These are phyloP conservation scores for Tethya wilhelma DNA, from an alignment of 37 sponge, comb jelly and placozoan species.

Conservation along the genomic window DNA sequence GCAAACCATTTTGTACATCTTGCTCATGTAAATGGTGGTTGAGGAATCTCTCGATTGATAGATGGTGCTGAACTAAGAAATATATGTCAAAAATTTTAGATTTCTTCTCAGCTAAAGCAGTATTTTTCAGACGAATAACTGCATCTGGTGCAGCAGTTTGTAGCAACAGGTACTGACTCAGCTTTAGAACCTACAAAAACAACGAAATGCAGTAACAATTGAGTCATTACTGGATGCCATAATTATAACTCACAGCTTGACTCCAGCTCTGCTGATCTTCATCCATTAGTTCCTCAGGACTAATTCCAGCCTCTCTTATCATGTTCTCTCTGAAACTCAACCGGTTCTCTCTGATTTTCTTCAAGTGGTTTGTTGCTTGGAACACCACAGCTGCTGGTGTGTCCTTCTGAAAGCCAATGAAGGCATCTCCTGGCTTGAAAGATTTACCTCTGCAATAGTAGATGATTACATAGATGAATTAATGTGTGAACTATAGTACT, in stretches of 20 bases:
- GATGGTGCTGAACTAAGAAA: conserved; percentile 41
- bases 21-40: conserved; percentile 15
- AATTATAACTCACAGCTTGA: no score
- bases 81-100: conserved; percentile 18
- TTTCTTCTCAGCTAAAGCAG: not conserved
- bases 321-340: no score
- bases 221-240: not conserved
- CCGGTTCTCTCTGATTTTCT: no score
- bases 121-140: conserved; percentile 37
- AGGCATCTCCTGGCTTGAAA: conserved; percentile 67
- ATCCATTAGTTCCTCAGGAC: no score
- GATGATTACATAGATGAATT: no score
- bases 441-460: no score
- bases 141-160: conserved; percentile 75
- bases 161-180: conserved; percentile 53
- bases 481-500: no score
- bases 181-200: conserved; percentile 34
- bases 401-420: conserved; percentile 81
- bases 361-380: conserved; percentile 56
- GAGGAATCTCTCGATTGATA: conserved; percentile 49
- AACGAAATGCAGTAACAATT: not conserved
- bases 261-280: no score
- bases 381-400: conserved; percentile 83
- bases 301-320: no score
- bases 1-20: not conserved